Evolutionary conservation across 35 echinoderm and acorn worm genomes (phyloP).

Genomic region (Acanthaster planci): DNA sequence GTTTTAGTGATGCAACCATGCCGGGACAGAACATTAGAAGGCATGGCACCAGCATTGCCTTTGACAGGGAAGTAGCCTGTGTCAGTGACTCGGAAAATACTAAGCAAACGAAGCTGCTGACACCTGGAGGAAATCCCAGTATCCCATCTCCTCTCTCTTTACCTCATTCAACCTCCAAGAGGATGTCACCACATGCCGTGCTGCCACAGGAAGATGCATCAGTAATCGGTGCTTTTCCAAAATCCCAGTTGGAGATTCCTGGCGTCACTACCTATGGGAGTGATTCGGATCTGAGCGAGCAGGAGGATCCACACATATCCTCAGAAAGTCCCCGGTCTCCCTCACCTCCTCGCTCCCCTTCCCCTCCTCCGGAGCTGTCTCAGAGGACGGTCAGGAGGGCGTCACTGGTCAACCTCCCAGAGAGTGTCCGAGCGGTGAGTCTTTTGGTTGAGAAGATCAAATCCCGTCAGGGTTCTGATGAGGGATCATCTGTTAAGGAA

Average conservation of each 20-base stretch:
- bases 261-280: slow-evolving; percentile 8
- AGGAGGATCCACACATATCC: slow-evolving; percentile 1
- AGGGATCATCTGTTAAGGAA: neutral
- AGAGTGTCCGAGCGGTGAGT: slow-evolving; percentile 47
- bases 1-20: too few relatives aligned
- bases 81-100: too few relatives aligned
- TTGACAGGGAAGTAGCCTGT: too few relatives aligned
- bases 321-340: slow-evolving; percentile 15
- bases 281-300: slow-evolving; percentile 22
- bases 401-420: slow-evolving; percentile 16
- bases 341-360: slow-evolving; percentile 22
- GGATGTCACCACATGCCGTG: neutral
- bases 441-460: slow-evolving; percentile 41
- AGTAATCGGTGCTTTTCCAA: too few relatives aligned
- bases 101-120: too few relatives aligned
- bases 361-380: slow-evolving; percentile 73
- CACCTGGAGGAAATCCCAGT: too few relatives aligned
- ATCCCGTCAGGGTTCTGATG: neutral
- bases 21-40: too few relatives aligned
- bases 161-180: neutral
- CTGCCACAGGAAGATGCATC: too few relatives aligned
- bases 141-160: too few relatives aligned
- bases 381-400: slow-evolving; percentile 32
- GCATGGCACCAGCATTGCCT: too few relatives aligned
- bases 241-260: neutral